Evolutionary conservation across 2,113 vertebrate species (phyloP).

Genomic region (Mobula birostris): DNA sequence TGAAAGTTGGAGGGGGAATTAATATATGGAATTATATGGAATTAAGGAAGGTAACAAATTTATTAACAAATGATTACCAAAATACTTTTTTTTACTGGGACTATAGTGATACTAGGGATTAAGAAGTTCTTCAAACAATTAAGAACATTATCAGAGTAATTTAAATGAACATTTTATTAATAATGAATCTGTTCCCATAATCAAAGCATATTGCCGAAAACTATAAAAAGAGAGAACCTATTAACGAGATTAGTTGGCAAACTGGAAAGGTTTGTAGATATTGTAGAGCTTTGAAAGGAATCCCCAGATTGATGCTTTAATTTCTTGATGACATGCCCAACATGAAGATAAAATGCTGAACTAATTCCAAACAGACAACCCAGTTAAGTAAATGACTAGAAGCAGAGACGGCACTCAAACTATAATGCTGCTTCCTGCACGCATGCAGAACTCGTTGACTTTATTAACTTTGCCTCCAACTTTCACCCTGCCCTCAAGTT

Average conservation of each 20-base stretch:
- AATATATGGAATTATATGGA: no score
- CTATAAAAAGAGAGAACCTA: background rate
- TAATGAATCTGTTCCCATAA: background rate
- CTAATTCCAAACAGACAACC: background rate
- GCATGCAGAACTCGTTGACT: no score
- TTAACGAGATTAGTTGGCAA: background rate
- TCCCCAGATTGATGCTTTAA: background rate
- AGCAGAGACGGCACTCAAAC: background rate
- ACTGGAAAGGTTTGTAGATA: background rate
- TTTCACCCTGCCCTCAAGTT: no score
- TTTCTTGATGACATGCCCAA: background rate
- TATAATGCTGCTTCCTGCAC: no score
- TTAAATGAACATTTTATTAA: background rate
- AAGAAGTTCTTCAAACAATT: background rate
- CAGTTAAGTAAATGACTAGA: background rate
- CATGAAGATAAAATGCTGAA: background rate
- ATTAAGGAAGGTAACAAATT: background rate
- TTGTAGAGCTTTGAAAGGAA: background rate
- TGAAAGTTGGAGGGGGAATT: no score
- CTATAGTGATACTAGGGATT: background rate
- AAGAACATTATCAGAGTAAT: background rate
- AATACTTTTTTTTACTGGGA: background rate
- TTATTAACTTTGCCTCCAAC: no score
- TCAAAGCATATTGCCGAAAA: background rate
- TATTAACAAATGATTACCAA: background rate